phyloP scores from a whole-genome alignment of 2,113 vertebrate species.

The Thomomys bottae region DNA sequence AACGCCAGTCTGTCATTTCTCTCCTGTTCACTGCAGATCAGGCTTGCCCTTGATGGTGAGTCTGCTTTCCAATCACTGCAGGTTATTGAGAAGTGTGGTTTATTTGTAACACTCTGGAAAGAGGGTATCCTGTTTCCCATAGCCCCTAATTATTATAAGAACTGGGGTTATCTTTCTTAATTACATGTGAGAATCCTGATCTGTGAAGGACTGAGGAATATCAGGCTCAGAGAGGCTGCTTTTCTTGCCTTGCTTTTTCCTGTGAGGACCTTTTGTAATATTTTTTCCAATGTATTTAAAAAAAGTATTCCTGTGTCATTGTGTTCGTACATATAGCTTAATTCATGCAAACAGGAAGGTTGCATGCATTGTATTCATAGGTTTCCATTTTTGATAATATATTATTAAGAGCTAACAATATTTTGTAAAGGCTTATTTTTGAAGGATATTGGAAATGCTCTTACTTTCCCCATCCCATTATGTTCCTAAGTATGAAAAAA shows the following conservation, averaged over 20 bases:
- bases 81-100: slow-evolving; percentile 90
- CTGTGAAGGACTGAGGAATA: slow-evolving; percentile 74
- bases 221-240: slow-evolving; percentile 63
- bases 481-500: slow-evolving; percentile 79
- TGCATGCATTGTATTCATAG: slow-evolving; percentile 42
- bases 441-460: slow-evolving; percentile 80
- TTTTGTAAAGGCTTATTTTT: slow-evolving; percentile 84
- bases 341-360: slow-evolving; percentile 73
- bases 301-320: slow-evolving; percentile 78
- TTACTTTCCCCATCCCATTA: slow-evolving; percentile 81
- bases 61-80: slow-evolving; percentile 89
- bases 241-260: slow-evolving; percentile 55
- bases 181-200: slow-evolving; percentile 85
- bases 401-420: slow-evolving; percentile 76
- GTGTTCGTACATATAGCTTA: slow-evolving; percentile 71
- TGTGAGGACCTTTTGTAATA: slow-evolving; percentile 23
- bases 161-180: slow-evolving; percentile 87
- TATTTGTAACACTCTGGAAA: slow-evolving; percentile 86
- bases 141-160: slow-evolving; percentile 84
- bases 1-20: slow-evolving; percentile 99
- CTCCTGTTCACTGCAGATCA: slow-evolving; percentile 90
- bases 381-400: slow-evolving; percentile 73
- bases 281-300: slow-evolving; percentile 43
- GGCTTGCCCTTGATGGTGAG: slow-evolving; percentile 95
- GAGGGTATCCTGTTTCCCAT: slow-evolving; percentile 85